Evolutionary conservation across 2,797 vertebrate genomes (phyloP), one percentile per base, ranked within the genome.

Genomic region (Anisognathus igniventris): DNA sequence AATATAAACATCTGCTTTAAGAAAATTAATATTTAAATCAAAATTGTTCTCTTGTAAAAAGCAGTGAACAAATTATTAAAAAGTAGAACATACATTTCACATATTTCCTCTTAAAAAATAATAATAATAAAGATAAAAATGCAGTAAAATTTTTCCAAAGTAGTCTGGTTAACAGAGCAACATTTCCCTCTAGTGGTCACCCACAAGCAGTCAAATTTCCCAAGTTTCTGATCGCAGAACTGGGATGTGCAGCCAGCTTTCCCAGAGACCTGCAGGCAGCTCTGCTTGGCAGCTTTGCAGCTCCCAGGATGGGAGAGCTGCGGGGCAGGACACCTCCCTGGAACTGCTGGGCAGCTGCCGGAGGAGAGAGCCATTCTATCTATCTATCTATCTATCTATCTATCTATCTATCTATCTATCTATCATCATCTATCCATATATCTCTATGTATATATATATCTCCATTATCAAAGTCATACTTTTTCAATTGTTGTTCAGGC

Each of bases 101-200:
- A 6, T 37, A 40, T 35, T 68, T 31, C 14, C 65, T 54, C 14
- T 22, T 68, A 35, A 71, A 10, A 71, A 68, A 40, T 7, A 39
- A 42, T 4, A 28, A 10, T 9, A 58, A 14, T 1, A 7, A 54
- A 51, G 35, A 37, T 24, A 42, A 78, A 92, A 73, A 56, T 8
- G 11, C 42, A 72, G 20, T 20, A 37, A 33, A 31, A 8, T 14
- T 4, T 2, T 3, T 5, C 4, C n/a, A 3, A 10, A 54, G 9
- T 0, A 1, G 3, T 18, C 51, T 65, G 12, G 90, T 97, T 80
- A 93, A 75, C 97, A 97, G 98, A 95, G 78, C 98, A 98, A 98
- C 65, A 92, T 97, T 98, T 95, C 97, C 98, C 98, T 97, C 98
- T 98, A 97, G 97, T 95, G 98, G 97, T 42, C 14, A 68, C 1